A percentile compares a stretch with the other conserved stretches of the same genome.
These are phyloP conservation scores for Onychostruthus taczanowskii DNA, from an alignment of 2,113 vertebrate species.

Conservation along the genomic window DNA sequence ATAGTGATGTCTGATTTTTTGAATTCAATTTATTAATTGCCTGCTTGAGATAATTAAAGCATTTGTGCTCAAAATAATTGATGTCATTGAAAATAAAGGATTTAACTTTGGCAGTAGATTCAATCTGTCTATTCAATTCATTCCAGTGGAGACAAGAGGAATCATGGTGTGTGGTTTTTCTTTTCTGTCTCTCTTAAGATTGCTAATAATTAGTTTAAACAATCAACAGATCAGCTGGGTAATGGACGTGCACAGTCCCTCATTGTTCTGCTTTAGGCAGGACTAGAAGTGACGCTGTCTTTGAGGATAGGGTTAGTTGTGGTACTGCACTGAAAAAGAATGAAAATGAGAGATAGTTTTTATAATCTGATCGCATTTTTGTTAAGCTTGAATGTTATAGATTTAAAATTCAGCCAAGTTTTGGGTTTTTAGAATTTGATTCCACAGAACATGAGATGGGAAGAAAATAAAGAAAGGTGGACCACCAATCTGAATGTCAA, in stretches of 20 bases:
- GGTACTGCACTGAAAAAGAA: neutral
- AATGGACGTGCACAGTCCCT: neutral
- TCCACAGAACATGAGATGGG: neutral
- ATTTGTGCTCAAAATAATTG: constrained; percentile 68
- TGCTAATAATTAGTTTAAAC: constrained; percentile 34
- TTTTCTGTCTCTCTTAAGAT: neutral
- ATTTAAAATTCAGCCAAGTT: neutral
- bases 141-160: neutral
- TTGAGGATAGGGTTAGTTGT: neutral
- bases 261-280: neutral
- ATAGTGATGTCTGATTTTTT: constrained; percentile 32
- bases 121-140: constrained; percentile 54
- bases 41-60: constrained; percentile 65
- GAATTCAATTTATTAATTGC: constrained; percentile 64
- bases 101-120: constrained; percentile 62
- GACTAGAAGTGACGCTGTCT: neutral
- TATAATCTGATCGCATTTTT: neutral
- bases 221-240: constrained; percentile 22
- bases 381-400: neutral
- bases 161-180: neutral
- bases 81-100: constrained; percentile 60
- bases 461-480: neutral
- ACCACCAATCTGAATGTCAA: neutral
- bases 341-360: neutral
- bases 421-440: neutral